Evolutionary conservation across 1,140 invertebrate species (phyloP).

Genomic region (Aphaenogaster floridana): DNA sequence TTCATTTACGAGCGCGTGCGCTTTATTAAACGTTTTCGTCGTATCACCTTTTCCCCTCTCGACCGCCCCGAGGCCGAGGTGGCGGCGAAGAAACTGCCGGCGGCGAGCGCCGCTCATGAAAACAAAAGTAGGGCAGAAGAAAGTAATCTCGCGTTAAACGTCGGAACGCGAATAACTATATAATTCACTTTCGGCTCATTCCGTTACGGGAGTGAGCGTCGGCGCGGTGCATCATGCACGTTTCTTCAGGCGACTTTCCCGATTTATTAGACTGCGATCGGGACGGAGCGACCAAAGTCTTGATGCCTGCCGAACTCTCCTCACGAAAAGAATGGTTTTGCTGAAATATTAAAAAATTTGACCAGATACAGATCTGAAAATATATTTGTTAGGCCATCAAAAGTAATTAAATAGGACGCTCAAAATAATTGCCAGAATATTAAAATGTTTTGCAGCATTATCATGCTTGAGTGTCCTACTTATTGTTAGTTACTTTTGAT

Average conservation of each 20-base stretch:
- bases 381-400: no score
- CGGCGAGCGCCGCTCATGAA: conserved; percentile 29
- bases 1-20: conserved; percentile 4
- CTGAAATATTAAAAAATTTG: no score
- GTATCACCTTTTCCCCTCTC: not conserved
- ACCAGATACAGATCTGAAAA: no score
- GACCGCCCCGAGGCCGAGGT: not conserved
- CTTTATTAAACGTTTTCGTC: conserved; percentile 12
- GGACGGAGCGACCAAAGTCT: not conserved
- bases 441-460: no score
- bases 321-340: no score
- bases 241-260: conserved; percentile 56
- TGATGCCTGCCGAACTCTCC: not conserved
- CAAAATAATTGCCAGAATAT: no score
- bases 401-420: no score
- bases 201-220: conserved; percentile 37
- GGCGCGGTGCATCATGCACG: conserved; percentile 21
- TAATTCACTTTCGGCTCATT: conserved; percentile 60
- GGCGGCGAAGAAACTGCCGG: conserved; percentile 18
- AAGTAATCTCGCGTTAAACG: conserved; percentile 60
- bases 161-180: conserved; percentile 56
- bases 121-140: conserved; percentile 54
- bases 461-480: no score
- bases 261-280: conserved; percentile 40
- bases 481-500: no score